Conservation (phyloP, 2,888 invertebrate genomes). For the Crepidodera aurea region DNA sequence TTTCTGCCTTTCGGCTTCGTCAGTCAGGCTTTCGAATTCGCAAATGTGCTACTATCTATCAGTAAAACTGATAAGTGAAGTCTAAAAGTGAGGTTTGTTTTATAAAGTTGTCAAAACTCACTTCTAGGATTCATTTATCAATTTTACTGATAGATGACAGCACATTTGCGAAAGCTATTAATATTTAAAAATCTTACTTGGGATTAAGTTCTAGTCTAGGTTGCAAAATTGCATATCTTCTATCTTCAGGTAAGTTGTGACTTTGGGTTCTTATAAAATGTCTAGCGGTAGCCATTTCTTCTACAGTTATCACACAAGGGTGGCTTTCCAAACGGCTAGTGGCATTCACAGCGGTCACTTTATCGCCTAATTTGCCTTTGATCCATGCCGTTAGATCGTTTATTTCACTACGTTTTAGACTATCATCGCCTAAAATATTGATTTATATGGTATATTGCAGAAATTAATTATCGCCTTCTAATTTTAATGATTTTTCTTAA, state of each 20-base stretch:
- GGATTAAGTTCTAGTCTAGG: constrained; percentile 95
- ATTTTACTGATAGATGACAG: no score
- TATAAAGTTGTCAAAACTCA: no score
- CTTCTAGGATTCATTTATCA: no score
- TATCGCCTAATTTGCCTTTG: constrained; percentile 77
- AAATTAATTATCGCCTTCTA: no score
- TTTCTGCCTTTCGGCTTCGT: no score
- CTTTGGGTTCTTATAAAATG: constrained; percentile 93
- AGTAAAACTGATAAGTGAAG: no score
- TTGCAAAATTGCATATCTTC: constrained; percentile 84
- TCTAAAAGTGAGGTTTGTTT: no score
- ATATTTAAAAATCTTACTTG: constrained; percentile 76
- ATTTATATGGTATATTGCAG: no score
- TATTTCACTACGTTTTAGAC: constrained; percentile 77
- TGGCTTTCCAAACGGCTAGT: constrained; percentile 87
- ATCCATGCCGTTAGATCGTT: constrained; percentile 83
- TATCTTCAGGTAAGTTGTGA: constrained; percentile 81
- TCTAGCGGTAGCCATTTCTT: constrained; percentile 96
- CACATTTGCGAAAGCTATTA: no score
- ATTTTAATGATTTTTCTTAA: no score
- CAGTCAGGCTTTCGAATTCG: no score
- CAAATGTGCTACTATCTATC: no score
- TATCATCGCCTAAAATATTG: constrained; percentile 68
- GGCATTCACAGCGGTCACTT: constrained; percentile 83
- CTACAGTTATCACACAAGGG: constrained; percentile 94